Evolutionary conservation across 1,140 invertebrate species (phyloP).

Genomic region (Stratiolaelaps scimitus): DNA sequence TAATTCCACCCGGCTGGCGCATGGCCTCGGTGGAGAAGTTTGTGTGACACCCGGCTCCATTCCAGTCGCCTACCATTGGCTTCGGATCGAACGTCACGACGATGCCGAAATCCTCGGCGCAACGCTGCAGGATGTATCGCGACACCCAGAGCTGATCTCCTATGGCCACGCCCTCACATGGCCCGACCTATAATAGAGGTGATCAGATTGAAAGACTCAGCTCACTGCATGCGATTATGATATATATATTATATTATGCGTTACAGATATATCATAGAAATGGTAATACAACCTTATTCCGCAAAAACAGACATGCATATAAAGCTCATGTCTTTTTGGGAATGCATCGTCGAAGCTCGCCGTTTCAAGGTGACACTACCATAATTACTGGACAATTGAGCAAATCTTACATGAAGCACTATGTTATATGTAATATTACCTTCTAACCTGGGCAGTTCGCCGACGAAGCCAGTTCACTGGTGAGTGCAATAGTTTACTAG

Average conservation of each 20-base stretch:
- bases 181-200: conserved; percentile 53
- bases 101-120: conserved; percentile 79
- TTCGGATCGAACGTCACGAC: conserved; percentile 76
- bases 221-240: neutral
- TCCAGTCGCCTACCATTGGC: conserved; percentile 65
- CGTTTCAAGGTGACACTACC: no score
- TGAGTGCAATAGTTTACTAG: no score
- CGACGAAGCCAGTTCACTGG: no score
- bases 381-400: no score
- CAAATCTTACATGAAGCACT: no score
- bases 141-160: conserved; percentile 81
- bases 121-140: conserved; percentile 62
- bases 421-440: no score
- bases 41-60: conserved; percentile 69
- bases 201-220: neutral
- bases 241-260: neutral
- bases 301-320: no score
- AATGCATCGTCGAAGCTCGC: neutral
- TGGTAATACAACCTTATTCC: no score
- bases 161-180: conserved; percentile 60
- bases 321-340: neutral
- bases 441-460: no score
- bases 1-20: conserved; percentile 63
- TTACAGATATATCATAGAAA: no score
- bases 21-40: conserved; percentile 79